A percentile compares a stretch with the other conserved stretches of the same genome.
Evolutionary conservation across 2,888 invertebrate genomes (phyloP).

Genomic region (Eucera pruinosa): DNA sequence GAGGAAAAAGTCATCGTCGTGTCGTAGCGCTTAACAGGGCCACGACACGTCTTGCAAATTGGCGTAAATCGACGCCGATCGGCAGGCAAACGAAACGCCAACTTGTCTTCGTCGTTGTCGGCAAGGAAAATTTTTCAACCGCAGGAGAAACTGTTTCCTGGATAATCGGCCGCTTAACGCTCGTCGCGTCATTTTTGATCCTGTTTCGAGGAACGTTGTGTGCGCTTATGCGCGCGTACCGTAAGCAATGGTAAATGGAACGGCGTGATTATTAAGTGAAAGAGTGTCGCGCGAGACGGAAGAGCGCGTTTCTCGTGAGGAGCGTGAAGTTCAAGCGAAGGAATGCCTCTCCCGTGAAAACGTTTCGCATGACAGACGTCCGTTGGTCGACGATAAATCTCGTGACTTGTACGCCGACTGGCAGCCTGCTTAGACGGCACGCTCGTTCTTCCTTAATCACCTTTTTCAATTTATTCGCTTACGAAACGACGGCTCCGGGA

Average conservation of each 20-base stretch:
- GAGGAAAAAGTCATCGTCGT: neutral
- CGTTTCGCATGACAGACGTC: constrained; percentile 55
- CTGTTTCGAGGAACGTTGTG: neutral
- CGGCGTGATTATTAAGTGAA: constrained; percentile 33
- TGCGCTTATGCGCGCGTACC: neutral
- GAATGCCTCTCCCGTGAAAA: constrained; percentile 44
- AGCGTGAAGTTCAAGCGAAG: constrained; percentile 48
- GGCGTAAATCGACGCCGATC: constrained; percentile 48
- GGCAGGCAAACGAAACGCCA: constrained; percentile 26
- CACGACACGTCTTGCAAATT: constrained; percentile 49
- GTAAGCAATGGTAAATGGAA: constrained; percentile 20
- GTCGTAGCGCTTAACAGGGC: constrained; percentile 41
- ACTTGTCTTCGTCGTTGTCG: neutral
- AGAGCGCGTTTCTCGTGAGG: constrained; percentile 38
- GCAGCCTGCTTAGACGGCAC: constrained; percentile 35
- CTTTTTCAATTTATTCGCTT: constrained; percentile 54
- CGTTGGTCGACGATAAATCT: constrained; percentile 49
- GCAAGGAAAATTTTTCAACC: constrained; percentile 15
- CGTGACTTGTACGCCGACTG: constrained; percentile 16
- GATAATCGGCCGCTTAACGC: constrained; percentile 34
- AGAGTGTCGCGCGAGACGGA: constrained; percentile 39
- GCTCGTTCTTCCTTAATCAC: constrained; percentile 48
- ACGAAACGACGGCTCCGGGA: constrained; percentile 26
- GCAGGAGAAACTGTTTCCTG: constrained; percentile 26
- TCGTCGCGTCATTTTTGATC: constrained; percentile 6